Evolutionary conservation across 2,888 invertebrate species (phyloP), one percentile per base, ranked within the genome.

Genomic region (Itoplectis maculator): DNA sequence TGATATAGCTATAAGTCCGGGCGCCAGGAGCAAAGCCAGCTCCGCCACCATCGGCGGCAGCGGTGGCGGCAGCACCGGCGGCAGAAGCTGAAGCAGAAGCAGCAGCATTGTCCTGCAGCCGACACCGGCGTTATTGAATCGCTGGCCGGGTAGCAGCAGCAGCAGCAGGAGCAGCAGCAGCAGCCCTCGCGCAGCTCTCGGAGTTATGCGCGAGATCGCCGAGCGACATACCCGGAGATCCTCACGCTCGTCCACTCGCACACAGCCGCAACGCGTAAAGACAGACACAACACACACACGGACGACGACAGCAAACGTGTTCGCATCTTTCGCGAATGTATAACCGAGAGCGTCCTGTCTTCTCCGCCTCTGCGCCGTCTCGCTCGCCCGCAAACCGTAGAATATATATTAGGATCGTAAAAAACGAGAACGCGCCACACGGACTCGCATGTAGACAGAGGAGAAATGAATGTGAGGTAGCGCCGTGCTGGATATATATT

Each of bases 81-180:
- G 59, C 68, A 79, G 77, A 79, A 68, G 68, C 80, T 54, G 63
- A 49, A 77, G 73, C n/a, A n/a, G n/a, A n/a, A 81, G 74, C 75
- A 66, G 40, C 70, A 76, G 85, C 86, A 86, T 86, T 85, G 84
- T 85, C 83, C 86, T 84, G 81, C 81, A 82, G 80, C 82, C 83
- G 84, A 85, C 81, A 86, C 82, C 81, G 82, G 66, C 83, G 79
- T 86, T 86, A 87, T 86, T 86, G 84, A 85, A 87, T 87, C 85
- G 79, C 85, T 76, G 61, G 59, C 42, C 70, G 59, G 18, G 37
- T 18, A 35, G 29, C 66, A 49, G 66, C 29, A 20, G 15, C 23
- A 13, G 40, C 69, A 29, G 76, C 61, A n/a, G n/a, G n/a, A 35
- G 29, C 66, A 49, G 66, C 29, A 20, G 15, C 23, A 13, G 40